Conservation (phyloP, 1,140 invertebrate genomes). For the Sinonovacula constricta region DNA sequence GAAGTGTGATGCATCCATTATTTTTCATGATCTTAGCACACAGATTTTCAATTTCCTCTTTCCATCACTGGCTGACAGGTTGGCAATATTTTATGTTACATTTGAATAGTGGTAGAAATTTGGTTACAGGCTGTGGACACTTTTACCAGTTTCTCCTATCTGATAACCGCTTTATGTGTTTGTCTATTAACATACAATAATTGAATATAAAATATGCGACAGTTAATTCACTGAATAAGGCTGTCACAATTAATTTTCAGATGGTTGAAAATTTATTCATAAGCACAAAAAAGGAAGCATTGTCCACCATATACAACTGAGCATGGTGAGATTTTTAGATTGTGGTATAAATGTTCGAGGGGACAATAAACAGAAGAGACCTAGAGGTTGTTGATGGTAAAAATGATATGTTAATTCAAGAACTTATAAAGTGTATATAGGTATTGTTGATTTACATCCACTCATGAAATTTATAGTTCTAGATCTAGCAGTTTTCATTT, state of each 20-base stretch:
- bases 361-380: no score
- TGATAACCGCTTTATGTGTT: not conserved
- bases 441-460: no score
- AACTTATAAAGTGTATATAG: no score
- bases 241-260: not conserved
- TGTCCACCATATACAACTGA: no score
- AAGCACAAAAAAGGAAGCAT: not conserved
- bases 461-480: no score
- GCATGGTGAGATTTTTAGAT: no score
- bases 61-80: slow-evolving; percentile 17
- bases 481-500: no score
- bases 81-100: slow-evolving; percentile 24
- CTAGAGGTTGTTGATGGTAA: no score
- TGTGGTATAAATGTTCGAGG: no score
- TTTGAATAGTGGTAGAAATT: slow-evolving; percentile 22
- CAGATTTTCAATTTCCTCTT: slow-evolving; percentile 36
- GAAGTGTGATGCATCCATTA: not conserved
- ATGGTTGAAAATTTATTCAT: not conserved
- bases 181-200: not conserved
- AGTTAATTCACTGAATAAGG: not conserved
- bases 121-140: not conserved
- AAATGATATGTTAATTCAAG: no score
- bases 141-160: no score
- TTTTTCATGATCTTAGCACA: slow-evolving; percentile 4
- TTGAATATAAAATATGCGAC: not conserved